phyloP scores from a whole-genome alignment of 2,888 invertebrate species.

The Pollenia griseotomentosa region DNA sequence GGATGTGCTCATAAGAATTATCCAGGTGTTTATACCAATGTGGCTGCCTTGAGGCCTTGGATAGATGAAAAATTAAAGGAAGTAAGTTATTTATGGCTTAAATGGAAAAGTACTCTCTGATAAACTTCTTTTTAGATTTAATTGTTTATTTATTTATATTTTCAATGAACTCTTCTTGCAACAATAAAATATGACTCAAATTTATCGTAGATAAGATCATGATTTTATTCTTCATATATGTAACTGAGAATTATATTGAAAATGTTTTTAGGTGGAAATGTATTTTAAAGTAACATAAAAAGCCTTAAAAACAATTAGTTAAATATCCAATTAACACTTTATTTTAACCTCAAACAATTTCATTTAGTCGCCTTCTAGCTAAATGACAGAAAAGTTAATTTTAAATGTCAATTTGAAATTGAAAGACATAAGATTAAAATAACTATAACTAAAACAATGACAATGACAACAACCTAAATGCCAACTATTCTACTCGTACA shows the following conservation, averaged over 20 bases:
- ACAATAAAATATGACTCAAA: not conserved
- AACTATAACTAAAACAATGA: conserved; percentile 68
- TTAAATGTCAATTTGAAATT: conserved; percentile 73
- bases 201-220: not conserved
- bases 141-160: not conserved
- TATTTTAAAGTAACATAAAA: conserved; percentile 14
- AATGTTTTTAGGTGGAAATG: not conserved
- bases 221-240: not conserved
- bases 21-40: conserved; percentile 80
- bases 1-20: conserved; percentile 79
- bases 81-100: conserved; percentile 31
- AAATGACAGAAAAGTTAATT: conserved; percentile 73
- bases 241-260: not conserved
- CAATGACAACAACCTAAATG: conserved; percentile 55
- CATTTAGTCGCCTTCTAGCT: conserved; percentile 67
- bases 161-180: not conserved
- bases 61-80: conserved; percentile 75
- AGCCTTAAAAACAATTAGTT: conserved; percentile 57
- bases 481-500: conserved; percentile 37
- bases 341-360: conserved; percentile 72
- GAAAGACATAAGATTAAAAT: conserved; percentile 73
- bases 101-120: not conserved
- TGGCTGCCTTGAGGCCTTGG: conserved; percentile 78
- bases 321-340: conserved; percentile 72
- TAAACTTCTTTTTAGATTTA: not conserved